Evolutionary conservation across 2,797 vertebrate genomes (phyloP).

Genomic region (Tiaroga cobitis): DNA sequence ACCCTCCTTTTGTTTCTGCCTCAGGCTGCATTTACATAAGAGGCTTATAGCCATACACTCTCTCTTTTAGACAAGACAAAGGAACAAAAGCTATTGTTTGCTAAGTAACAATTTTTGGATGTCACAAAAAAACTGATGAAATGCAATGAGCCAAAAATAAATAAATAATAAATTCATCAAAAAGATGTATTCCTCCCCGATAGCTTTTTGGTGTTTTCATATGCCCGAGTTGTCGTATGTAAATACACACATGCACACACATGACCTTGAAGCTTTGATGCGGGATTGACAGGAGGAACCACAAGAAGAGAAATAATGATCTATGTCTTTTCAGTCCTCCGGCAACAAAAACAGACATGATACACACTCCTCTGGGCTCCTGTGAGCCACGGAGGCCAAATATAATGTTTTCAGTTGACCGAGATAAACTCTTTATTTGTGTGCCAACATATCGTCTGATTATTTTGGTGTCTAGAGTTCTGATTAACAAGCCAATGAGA

Average conservation of each 20-base stretch:
- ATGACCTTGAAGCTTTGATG: slow-evolving; percentile 74
- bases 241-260: slow-evolving; percentile 63
- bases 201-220: slow-evolving; percentile 64
- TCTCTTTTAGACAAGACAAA: slow-evolving; percentile 77
- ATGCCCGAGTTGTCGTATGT: slow-evolving; percentile 72
- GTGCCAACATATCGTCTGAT: slow-evolving; percentile 60
- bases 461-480: slow-evolving; percentile 53
- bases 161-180: slow-evolving; percentile 34
- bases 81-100: slow-evolving; percentile 83
- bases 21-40: slow-evolving; percentile 85
- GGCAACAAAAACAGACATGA: slow-evolving; percentile 61
- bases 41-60: slow-evolving; percentile 78
- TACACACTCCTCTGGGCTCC: slow-evolving; percentile 52
- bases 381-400: slow-evolving; percentile 61
- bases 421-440: slow-evolving; percentile 76
- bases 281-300: slow-evolving; percentile 68
- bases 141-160: slow-evolving; percentile 50
- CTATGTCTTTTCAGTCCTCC: slow-evolving; percentile 60
- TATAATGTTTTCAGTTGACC: slow-evolving; percentile 76
- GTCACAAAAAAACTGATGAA: slow-evolving; percentile 67
- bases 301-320: slow-evolving; percentile 60
- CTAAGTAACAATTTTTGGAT: slow-evolving; percentile 82
- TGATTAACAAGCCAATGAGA: slow-evolving; percentile 57
- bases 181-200: slow-evolving; percentile 46
- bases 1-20: slow-evolving; percentile 81